Evolutionary conservation across 64 coral and sea anemone species (phyloP), one percentile per base, ranked within the genome.

Genomic region (Exaiptasia diaphana): DNA sequence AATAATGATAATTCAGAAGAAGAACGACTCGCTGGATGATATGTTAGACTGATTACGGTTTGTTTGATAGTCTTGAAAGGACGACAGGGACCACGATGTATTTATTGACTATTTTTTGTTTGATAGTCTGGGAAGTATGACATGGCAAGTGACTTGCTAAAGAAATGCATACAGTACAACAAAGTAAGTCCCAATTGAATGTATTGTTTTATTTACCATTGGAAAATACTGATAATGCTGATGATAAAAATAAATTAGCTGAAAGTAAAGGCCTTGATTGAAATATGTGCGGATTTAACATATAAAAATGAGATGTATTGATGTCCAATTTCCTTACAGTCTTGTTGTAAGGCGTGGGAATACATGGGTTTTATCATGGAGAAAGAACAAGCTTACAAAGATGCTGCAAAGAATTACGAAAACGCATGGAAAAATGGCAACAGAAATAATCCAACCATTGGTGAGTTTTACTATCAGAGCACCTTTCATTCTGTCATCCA

Each of bases 311-410:
- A n/a, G n/a, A n/a, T n/a, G n/a, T n/a, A n/a, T n/a, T 20, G 20
- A 5, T 37, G 53, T 69, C 18, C 5, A n/a, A 63, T 41, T 42
- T 67, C 44, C 24, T 49, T 87, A 21, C 41, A 99, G 95, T 99
- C 95, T 4, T 99, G 95, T 53, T 99, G 95, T 35, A 99, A 99
- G 35, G 95, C 95, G 7, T 99, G 95, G 95, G 95, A 99, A 67
- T 99, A 99, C 56, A 93, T 99, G 90, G 95, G 95, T 23, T 99
- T 93, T 48, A 93, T 99, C 80, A 99, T 99, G 95, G 95, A 99
- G 64, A 99, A 99, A 50, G 95, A 99, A 57, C 95, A 99, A 68
- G 95, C 95, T 20, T 99, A 99, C 81, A 92, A 93, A 37, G 95
- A 99, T 74, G 95, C 95, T 41, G 95, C 95, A 25, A 91, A 76